Conservation (phyloP, 2,113 vertebrate species). For the Cebidichthys violaceus region DNA sequence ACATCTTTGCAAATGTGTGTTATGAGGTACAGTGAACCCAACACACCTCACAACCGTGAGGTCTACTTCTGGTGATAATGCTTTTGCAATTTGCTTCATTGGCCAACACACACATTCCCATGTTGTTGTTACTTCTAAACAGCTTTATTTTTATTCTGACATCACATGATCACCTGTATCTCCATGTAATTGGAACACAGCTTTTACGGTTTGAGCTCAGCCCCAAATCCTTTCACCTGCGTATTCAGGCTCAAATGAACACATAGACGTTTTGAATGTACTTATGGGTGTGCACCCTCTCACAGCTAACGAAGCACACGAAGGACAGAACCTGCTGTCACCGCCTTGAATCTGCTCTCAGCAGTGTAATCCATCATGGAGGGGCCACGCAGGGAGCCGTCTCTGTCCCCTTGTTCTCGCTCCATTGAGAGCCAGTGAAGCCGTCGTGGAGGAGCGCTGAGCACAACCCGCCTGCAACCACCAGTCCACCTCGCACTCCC, state of each 20-base stretch:
- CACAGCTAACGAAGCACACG: neutral
- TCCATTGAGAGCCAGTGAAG: conserved; percentile 83
- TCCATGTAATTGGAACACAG: neutral
- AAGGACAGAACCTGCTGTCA: conserved; percentile 35
- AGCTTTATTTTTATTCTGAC: neutral
- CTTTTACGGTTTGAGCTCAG: neutral
- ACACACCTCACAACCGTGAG: neutral
- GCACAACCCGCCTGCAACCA: conserved; percentile 40
- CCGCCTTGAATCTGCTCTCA: conserved; percentile 69
- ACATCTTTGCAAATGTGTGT: neutral
- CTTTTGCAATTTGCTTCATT: neutral
- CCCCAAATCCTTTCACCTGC: neutral
- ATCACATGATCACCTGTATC: neutral
- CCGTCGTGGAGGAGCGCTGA: conserved; percentile 73
- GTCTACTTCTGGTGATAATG: neutral
- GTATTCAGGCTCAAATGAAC: neutral
- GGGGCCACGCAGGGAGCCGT: conserved; percentile 50
- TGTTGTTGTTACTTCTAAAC: neutral
- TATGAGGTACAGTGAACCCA: neutral
- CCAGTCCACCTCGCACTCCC: conserved; percentile 21
- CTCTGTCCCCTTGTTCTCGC: conserved; percentile 77
- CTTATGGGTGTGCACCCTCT: neutral
- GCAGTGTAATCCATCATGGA: conserved; percentile 79
- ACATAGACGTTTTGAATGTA: neutral
- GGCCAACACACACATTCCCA: too few species aligned